These are phyloP conservation scores for Ceratina calcarata DNA, from an alignment of 1,140 invertebrate species.

Conservation along the genomic window DNA sequence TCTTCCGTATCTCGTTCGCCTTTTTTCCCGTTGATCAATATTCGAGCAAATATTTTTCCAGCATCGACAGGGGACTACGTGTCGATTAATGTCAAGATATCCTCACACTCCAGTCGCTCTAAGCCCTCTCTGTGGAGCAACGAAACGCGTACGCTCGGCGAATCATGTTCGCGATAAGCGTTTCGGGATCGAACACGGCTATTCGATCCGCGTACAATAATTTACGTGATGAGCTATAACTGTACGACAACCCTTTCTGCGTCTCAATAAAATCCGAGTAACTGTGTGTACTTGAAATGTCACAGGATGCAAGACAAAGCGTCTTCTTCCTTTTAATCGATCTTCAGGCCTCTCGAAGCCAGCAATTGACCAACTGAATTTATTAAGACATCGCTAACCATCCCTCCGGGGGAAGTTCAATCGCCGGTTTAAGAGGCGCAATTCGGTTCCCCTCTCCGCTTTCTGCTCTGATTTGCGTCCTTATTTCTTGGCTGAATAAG, in stretches of 20 bases:
- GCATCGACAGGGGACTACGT: background rate
- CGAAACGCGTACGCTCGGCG: background rate
- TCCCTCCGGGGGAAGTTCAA: background rate
- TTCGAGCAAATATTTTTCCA: constrained; percentile 14
- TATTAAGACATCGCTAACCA: background rate
- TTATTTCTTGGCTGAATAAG: constrained; percentile 32
- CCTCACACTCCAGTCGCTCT: background rate
- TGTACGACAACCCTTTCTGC: constrained; percentile 8
- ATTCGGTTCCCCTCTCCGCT: constrained; percentile 1
- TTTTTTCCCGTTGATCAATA: background rate
- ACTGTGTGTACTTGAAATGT: background rate
- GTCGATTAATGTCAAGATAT: constrained; percentile 12
- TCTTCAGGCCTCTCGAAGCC: background rate
- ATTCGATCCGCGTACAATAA: constrained; percentile 17
- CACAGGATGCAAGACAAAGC: too few relatives aligned
- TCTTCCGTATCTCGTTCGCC: too few relatives aligned
- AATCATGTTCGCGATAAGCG: background rate
- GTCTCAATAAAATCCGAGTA: background rate
- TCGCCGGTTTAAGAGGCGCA: constrained; percentile 2
- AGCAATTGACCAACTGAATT: background rate
- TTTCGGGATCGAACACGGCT: background rate
- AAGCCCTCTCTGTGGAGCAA: background rate
- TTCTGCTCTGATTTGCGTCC: constrained; percentile 24
- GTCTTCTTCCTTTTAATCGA: background rate
- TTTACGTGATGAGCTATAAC: background rate